Conservation (phyloP, 2,888 invertebrate genomes). For the Dorcus parallelipipedus region DNA sequence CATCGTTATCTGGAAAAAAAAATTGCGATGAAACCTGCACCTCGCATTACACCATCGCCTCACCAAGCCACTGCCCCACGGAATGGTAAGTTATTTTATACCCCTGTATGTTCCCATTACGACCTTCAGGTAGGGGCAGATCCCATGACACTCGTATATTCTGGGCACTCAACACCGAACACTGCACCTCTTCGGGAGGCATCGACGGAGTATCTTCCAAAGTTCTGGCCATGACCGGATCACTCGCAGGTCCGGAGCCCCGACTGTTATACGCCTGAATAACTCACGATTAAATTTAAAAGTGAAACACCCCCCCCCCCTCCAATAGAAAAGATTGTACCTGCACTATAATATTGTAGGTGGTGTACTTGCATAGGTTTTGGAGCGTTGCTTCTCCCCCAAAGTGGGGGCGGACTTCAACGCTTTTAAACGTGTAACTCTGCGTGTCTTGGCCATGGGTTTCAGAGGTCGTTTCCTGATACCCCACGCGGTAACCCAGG, state of each 20-base stretch:
- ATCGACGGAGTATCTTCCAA: slow-evolving; percentile 86
- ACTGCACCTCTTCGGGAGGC: slow-evolving; percentile 78
- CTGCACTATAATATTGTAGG: slow-evolving; percentile 79
- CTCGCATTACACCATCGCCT: slow-evolving; percentile 33
- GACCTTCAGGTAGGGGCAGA: slow-evolving; percentile 74
- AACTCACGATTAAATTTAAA: neutral
- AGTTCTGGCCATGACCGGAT: slow-evolving; percentile 74
- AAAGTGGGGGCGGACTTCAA: slow-evolving; percentile 70
- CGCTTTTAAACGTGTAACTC: slow-evolving; percentile 71
- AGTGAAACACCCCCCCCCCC: too few species aligned
- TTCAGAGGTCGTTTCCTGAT: slow-evolving; percentile 61
- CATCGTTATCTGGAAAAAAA: slow-evolving; percentile 62
- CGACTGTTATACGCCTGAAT: slow-evolving; percentile 78
- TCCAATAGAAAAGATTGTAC: slow-evolving; percentile 38
- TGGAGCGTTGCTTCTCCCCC: slow-evolving; percentile 66
- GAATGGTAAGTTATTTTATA: slow-evolving; percentile 81
- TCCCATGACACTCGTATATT: slow-evolving; percentile 85
- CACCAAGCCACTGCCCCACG: slow-evolving; percentile 77
- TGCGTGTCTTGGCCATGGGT: slow-evolving; percentile 42
- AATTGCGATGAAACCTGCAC: neutral
- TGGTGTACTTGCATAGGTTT: slow-evolving; percentile 73
- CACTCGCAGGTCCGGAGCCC: slow-evolving; percentile 81
- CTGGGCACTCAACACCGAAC: slow-evolving; percentile 78
- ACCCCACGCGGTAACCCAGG: slow-evolving; percentile 83
- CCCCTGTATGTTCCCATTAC: slow-evolving; percentile 80